These are phyloP conservation scores for Progne subis DNA, from an alignment of 2,113 vertebrate species.

Conservation along the genomic window DNA sequence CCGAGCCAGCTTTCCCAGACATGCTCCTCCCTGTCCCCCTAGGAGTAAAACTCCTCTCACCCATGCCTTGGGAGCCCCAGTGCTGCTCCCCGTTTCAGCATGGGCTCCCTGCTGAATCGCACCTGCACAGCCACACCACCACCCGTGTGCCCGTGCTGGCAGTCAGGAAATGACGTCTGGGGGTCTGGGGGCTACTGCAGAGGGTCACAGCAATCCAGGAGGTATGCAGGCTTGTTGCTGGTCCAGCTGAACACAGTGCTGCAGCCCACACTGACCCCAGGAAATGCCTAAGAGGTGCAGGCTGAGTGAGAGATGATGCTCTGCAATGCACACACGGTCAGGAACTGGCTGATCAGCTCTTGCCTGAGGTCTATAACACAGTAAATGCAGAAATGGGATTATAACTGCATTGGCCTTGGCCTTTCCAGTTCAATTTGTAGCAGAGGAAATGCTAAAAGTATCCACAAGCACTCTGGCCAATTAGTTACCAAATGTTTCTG, in stretches of 20 bases:
- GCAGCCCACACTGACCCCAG: not conserved
- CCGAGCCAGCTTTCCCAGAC: not conserved
- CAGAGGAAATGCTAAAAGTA: not conserved
- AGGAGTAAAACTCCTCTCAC: not conserved
- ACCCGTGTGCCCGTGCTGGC: not conserved
- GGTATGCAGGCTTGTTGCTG: not conserved
- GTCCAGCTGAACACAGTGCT: not conserved
- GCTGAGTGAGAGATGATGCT: not conserved
- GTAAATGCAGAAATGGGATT: not conserved
- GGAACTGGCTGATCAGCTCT: not conserved
- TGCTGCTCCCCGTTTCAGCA: not conserved
- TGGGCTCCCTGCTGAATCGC: not conserved
- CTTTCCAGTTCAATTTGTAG: not conserved
- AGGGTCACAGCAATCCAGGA: not conserved
- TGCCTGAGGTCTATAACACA: not conserved
- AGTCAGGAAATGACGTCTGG: not conserved
- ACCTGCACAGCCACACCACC: not conserved
- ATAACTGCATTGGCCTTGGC: not conserved
- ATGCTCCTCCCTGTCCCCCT: fast-evolving
- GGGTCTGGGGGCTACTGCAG: not conserved
- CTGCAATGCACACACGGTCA: not conserved
- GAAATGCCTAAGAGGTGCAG: not conserved
- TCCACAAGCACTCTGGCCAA: not conserved
- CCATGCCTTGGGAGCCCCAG: fast-evolving
- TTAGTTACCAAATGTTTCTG: not conserved